phyloP scores from a whole-genome alignment of 2,888 invertebrate species.

The Xestoiulus laeticollis region DNA sequence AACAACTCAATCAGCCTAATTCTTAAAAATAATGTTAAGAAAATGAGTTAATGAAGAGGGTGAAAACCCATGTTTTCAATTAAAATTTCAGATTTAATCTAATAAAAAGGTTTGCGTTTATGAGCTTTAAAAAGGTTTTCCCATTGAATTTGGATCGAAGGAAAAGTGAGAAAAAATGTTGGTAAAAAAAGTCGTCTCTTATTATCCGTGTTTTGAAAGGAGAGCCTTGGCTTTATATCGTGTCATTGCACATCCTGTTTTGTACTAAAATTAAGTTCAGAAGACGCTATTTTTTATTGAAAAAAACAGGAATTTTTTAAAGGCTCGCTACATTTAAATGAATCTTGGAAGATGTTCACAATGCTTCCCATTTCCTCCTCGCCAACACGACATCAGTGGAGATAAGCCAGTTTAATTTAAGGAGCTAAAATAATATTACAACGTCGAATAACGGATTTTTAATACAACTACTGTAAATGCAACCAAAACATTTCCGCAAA shows the following conservation, averaged over 20 bases:
- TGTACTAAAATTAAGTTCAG: conserved; percentile 31
- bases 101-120: neutral
- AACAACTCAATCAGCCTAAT: no score
- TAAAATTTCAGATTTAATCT: neutral
- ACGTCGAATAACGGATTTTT: neutral
- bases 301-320: conserved; percentile 15
- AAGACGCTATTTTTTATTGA: conserved; percentile 22
- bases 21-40: neutral
- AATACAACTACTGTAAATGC: neutral
- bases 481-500: no score
- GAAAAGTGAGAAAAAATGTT: neutral
- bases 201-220: neutral
- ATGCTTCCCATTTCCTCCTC: conserved; percentile 13
- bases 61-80: neutral
- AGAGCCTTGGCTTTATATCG: neutral
- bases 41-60: neutral
- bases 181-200: neutral
- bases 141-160: neutral
- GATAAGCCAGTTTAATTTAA: conserved; percentile 19
- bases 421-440: conserved; percentile 5
- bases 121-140: neutral
- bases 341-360: conserved; percentile 21
- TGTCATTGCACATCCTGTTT: conserved; percentile 19
- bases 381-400: neutral
- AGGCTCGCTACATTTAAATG: neutral